A percentile compares a stretch with the other conserved stretches of the same genome.
These are phyloP conservation scores for Anadara kagoshimensis DNA, from an alignment of 1,140 invertebrate species.

Conservation along the genomic window DNA sequence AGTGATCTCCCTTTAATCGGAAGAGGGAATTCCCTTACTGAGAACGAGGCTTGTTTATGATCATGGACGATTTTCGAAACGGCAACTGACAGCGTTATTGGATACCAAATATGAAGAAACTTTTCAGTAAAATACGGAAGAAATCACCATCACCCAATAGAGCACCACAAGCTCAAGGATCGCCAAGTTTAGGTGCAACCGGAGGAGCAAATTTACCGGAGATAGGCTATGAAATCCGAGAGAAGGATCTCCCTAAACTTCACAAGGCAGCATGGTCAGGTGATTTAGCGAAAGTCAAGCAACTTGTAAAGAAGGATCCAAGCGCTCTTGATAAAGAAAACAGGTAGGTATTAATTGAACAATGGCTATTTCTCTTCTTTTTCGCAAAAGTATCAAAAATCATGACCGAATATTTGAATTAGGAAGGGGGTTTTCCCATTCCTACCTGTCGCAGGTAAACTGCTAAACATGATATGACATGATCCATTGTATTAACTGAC, in stretches of 20 bases:
- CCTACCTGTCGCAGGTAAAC: neutral
- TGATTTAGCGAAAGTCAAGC: slow-evolving; percentile 63
- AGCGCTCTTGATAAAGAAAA: slow-evolving; percentile 66
- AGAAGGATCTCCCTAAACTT: slow-evolving; percentile 65
- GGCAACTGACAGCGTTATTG: slow-evolving; percentile 53
- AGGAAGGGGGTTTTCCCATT: neutral
- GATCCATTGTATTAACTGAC: too few relatives aligned
- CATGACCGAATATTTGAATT: neutral
- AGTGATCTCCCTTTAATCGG: slow-evolving; percentile 9
- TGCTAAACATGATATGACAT: too few relatives aligned
- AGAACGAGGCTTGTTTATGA: slow-evolving; percentile 18
- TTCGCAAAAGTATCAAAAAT: too few relatives aligned
- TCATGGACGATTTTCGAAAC: slow-evolving; percentile 40
- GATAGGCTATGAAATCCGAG: slow-evolving; percentile 57
- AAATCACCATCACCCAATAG: slow-evolving; percentile 33
- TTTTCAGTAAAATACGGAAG: slow-evolving; percentile 55
- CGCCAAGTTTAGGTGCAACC: slow-evolving; percentile 36
- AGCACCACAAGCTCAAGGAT: slow-evolving; percentile 29
- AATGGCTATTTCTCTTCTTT: too few relatives aligned
- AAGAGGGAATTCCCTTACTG: slow-evolving; percentile 7
- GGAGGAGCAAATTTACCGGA: slow-evolving; percentile 35
- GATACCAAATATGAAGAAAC: slow-evolving; percentile 60
- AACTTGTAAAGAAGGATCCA: slow-evolving; percentile 63
- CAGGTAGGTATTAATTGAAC: slow-evolving; percentile 43
- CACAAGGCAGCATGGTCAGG: slow-evolving; percentile 67